Base-by-base conservation (phyloP, 1,140 invertebrate genomes). In the Elysia chlorotica region DNA sequence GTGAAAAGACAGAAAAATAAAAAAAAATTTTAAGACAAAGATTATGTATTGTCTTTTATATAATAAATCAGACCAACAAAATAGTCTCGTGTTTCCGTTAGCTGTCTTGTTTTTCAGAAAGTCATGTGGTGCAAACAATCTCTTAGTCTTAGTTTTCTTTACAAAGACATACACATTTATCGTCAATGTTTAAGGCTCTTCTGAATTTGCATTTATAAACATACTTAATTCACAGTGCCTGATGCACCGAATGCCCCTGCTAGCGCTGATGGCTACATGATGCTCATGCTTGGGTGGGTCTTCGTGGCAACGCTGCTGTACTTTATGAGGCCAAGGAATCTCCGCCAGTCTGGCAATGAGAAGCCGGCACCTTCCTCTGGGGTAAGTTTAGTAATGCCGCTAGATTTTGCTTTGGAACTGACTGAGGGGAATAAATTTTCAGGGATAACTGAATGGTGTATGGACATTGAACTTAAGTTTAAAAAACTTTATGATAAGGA, bases 261-360 rank as follows among this genome's bases (percentile, higher is more conserved):
- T 31, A 25, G 57, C 35, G 38, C 69, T 4, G 69, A 63, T 37
- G 69, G 69, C 10, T 71, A 71, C 59, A 71, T 71, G 69, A 62
- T 71, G 30, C 23, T 71, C 48, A 61, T 71, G 69, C 25, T 71
- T 36, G 69, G 69, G 2, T 71, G 69, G 69, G 56, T 71, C 25
- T 56, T 71, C n/a, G 69, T 71, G 25, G 69, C 69, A 2, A 71
- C 69, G 1, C 38, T 71, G 57, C 33, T 71, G 57, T 71, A 62
- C 38, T 38, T 71, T 21, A 5, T 71, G 36, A 25, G 69, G 23
- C 69, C 69, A 28, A 71, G 53, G 54, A 71, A 14, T 17, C 69
- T 71, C 1, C 35, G 69, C 25, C 69, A 38, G 23, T 23, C 37
- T 30, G 57, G 59, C 1, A 48, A 71, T 63, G 69, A 63, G 37